Base-by-base conservation (phyloP, 2,888 invertebrate genomes). In the Drosophila meridiana region DNA sequence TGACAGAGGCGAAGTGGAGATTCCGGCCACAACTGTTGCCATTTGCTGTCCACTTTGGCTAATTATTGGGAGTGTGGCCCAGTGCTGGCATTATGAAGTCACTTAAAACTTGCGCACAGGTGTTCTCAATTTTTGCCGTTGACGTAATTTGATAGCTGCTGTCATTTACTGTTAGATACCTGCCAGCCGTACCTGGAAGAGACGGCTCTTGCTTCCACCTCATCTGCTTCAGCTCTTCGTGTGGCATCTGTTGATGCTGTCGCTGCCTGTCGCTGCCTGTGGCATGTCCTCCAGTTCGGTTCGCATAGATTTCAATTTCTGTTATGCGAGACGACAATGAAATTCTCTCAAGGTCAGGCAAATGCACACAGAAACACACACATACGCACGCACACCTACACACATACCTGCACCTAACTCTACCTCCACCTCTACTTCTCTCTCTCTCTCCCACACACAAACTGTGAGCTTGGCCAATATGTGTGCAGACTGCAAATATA, bases 41-140 rank as follows among this genome's bases (percentile, higher is more conserved):
- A 65, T 36, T 55, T 56, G 43, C 30, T 56, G 61, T 63, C 43
- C 68, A 74, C 80, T 75, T 56, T 66, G 66, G 60, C 69, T 76
- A 76, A 80, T 80, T 79, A 77, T 66, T 48, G 45, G 47, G 57
- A 74, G 52, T 60, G 65, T 60, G 42, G 32, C 48, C 70, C 20
- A 20, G 20, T 20, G 20, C 20, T 20, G 26, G 58, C 47, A 67
- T 77, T 68, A 78, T 84, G 70, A 85, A 87, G 87, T 84, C 80
- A 84, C 78, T 84, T 61, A 71, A 88, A 76, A 87, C 74, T 73
- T 72, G 69, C 61, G 80, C 78, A 87, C 89, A 89, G 83, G 67
- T 87, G 80, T 65, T 66, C 58, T 55, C 67, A 66, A 67, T 52
- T 36, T 69, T 55, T 53, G 82, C 53, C 83, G 84, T 87, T 84